Conservation (phyloP, 1,140 invertebrate genomes). For the Gryon sp. region DNA sequence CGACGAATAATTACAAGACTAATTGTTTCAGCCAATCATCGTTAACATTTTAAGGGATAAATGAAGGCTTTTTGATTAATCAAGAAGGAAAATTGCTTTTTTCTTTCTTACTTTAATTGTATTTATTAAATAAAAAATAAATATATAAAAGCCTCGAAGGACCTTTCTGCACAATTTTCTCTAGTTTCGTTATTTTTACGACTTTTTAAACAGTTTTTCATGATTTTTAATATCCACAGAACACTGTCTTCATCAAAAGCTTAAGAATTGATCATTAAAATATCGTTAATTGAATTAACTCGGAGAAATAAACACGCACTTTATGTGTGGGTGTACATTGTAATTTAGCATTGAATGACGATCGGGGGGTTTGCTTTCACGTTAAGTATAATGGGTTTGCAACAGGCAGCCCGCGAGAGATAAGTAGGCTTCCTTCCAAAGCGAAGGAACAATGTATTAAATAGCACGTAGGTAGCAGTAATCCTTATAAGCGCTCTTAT, state of each 20-base stretch:
- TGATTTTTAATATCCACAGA: too few species aligned
- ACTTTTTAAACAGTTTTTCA: too few species aligned
- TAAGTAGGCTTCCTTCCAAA: conserved; percentile 59
- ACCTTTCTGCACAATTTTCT: too few species aligned
- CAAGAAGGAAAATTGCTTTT: too few species aligned
- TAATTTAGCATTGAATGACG: conserved; percentile 61
- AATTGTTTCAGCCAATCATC: background rate
- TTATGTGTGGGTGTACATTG: conserved; percentile 51
- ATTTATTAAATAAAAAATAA: too few species aligned
- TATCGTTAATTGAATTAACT: conserved; percentile 52
- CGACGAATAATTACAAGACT: conserved; percentile 11
- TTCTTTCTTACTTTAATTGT: too few species aligned
- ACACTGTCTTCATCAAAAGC: too few species aligned
- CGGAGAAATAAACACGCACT: background rate
- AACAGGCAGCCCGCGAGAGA: conserved; percentile 56
- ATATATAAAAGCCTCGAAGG: too few species aligned
- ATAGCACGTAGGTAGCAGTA: conserved; percentile 62
- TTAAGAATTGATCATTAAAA: too few species aligned
- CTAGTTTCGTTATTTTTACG: too few species aligned
- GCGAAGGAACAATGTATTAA: conserved; percentile 61
- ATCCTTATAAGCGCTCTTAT: conserved; percentile 65
- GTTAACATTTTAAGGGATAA: too few species aligned
- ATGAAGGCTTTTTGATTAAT: too few species aligned
- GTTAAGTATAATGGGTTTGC: conserved; percentile 51
- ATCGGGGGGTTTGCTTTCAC: conserved; percentile 54